Conservation (phyloP, 2,888 invertebrate species). For the Hesperia comma region DNA sequence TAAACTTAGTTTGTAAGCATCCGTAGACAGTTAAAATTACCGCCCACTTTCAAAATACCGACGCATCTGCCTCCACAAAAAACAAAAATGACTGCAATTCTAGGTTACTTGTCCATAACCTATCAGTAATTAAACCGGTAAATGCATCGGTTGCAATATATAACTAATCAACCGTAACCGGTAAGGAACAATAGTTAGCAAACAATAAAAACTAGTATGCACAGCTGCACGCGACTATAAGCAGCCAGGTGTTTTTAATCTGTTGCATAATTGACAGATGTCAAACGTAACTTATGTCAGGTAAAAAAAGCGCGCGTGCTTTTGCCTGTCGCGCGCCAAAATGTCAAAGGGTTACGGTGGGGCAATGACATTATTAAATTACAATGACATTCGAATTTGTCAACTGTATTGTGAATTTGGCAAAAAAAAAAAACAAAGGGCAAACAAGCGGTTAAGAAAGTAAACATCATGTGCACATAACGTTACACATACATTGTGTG, state of each 20-base stretch:
- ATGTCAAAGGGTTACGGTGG: conserved; percentile 37
- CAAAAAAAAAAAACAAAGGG: conserved; percentile 22
- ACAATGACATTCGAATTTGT: no score
- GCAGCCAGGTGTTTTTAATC: conserved; percentile 39
- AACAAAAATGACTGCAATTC: conserved; percentile 24
- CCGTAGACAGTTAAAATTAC: conserved; percentile 31
- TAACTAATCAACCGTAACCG: conserved; percentile 30
- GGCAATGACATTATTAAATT: conserved; percentile 17
- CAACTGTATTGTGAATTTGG: conserved; percentile 8
- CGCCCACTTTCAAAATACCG: conserved; percentile 32
- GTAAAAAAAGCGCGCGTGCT: conserved; percentile 43
- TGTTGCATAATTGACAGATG: conserved; percentile 62
- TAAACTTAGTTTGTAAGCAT: conserved; percentile 16
- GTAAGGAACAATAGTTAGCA: conserved; percentile 20
- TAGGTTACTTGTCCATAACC: conserved; percentile 30
- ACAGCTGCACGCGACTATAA: conserved; percentile 29
- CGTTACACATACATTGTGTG: not conserved
- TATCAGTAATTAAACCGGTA: conserved; percentile 29
- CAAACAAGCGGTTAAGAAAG: conserved; percentile 8
- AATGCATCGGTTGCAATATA: conserved; percentile 29
- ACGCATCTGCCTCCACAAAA: conserved; percentile 34
- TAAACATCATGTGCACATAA: no score
- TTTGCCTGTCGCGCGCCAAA: conserved; percentile 25
- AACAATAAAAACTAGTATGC: conserved; percentile 31
- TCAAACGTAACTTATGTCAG: conserved; percentile 55